These are phyloP conservation scores for Cheilosia vernalis DNA, from an alignment of 2,888 invertebrate genomes.

Conservation along the genomic window DNA sequence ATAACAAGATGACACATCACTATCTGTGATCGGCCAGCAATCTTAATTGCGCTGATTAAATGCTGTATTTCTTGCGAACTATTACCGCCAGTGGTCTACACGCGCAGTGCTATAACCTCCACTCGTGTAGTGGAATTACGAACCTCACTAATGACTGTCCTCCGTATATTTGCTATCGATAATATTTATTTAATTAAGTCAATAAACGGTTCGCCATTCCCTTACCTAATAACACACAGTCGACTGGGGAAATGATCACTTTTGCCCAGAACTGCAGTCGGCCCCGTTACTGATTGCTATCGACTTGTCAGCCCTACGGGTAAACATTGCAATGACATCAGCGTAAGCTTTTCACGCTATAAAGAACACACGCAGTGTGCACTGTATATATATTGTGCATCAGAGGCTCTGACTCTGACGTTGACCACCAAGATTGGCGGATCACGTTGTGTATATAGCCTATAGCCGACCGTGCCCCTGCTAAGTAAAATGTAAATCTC, in stretches of 20 bases:
- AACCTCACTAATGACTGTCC: not conserved
- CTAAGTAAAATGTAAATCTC: conserved; percentile 72
- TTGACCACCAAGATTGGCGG: conserved; percentile 11
- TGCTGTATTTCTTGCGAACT: no score
- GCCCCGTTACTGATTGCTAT: conserved; percentile 36
- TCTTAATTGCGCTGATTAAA: no score
- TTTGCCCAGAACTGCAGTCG: conserved; percentile 4
- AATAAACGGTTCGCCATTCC: conserved; percentile 13
- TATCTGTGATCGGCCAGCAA: no score
- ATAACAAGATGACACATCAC: no score
- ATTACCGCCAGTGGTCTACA: no score
- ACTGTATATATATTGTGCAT: not conserved
- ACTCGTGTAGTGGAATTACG: not conserved
- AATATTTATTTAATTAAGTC: conserved; percentile 22
- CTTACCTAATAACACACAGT: conserved; percentile 29
- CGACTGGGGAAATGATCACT: conserved; percentile 39
- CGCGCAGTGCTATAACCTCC: not conserved
- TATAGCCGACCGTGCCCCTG: conserved; percentile 1
- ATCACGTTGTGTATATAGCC: not conserved
- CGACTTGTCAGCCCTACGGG: conserved; percentile 49
- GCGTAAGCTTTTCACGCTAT: conserved; percentile 49
- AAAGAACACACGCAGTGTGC: conserved; percentile 17
- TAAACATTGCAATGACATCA: conserved; percentile 59
- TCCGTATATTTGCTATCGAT: conserved; percentile 3
- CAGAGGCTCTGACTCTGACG: not conserved